Percentiles rank a stretch among this genome's conserved stretches.
Evolutionary conservation across 64 coral and sea anemone genomes (phyloP).

Genomic region (Platygyra sinensis): DNA sequence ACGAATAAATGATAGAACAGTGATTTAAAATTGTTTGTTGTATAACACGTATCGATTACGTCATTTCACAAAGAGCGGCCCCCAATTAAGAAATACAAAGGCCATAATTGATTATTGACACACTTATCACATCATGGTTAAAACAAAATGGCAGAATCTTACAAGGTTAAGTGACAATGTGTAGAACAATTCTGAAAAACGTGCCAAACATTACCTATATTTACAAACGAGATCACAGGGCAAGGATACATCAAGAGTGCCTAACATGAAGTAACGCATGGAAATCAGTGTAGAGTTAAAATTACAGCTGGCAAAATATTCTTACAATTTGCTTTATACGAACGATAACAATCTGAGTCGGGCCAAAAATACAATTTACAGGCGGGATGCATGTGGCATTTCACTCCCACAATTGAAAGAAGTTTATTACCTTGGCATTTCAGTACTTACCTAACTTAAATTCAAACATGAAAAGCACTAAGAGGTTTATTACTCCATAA

Average conservation of each 20-base stretch:
- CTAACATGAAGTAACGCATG: background rate
- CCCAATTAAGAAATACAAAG: too few relatives aligned
- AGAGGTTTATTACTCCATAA: background rate
- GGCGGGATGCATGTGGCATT: background rate
- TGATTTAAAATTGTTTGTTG: too few relatives aligned
- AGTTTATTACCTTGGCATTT: background rate
- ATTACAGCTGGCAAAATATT: conserved; percentile 1
- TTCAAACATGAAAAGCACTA: background rate
- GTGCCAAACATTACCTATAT: background rate
- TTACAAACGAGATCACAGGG: background rate
- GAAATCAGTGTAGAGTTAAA: background rate
- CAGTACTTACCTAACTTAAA: background rate
- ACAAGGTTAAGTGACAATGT: background rate
- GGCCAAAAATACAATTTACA: conserved; percentile 26
- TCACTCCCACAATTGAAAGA: conserved; percentile 7
- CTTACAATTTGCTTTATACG: conserved; percentile 30
- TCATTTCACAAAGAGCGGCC: too few relatives aligned
- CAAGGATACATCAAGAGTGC: background rate
- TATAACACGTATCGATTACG: too few relatives aligned
- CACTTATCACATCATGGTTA: too few relatives aligned
- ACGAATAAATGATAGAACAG: too few relatives aligned
- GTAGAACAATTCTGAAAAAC: background rate
- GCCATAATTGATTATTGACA: too few relatives aligned
- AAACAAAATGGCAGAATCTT: too few relatives aligned
- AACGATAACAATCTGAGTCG: background rate